Conservation (phyloP, 2,888 invertebrate species). For the Acleris laterana region DNA sequence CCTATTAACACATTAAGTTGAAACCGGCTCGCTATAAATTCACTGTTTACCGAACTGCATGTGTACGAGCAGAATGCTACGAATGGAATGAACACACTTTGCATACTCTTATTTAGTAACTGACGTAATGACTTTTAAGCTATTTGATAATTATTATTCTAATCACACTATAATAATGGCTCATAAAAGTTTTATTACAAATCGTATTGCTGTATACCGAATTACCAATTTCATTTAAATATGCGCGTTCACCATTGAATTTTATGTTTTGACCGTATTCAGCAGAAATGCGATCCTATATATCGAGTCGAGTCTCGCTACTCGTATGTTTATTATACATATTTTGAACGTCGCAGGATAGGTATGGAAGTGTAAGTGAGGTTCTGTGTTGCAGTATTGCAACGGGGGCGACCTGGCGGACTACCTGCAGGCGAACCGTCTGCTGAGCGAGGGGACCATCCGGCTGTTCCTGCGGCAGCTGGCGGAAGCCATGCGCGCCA, state of each 20-base stretch:
- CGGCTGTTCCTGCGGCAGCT: slow-evolving; percentile 97
- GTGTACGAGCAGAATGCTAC: slow-evolving; percentile 30
- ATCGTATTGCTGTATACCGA: no score
- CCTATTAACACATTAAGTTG: slow-evolving; percentile 1
- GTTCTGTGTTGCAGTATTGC: slow-evolving; percentile 89
- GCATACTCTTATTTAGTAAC: slow-evolving; percentile 42
- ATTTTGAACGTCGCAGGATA: no score
- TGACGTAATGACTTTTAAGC: slow-evolving; percentile 43
- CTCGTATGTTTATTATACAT: no score
- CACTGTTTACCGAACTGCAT: slow-evolving; percentile 9
- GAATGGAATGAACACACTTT: slow-evolving; percentile 45
- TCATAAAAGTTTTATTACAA: slow-evolving; percentile 34
- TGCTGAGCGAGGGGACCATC: slow-evolving; percentile 98
- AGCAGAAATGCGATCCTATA: slow-evolving; percentile 25
- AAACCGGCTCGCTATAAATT: background rate
- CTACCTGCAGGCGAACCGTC: slow-evolving; percentile 96
- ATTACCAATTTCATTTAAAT: no score
- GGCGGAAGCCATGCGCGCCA: slow-evolving; percentile 98
- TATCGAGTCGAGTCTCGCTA: slow-evolving; percentile 8
- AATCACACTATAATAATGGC: slow-evolving; percentile 36
- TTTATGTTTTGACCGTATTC: slow-evolving; percentile 16
- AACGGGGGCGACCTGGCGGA: slow-evolving; percentile 99
- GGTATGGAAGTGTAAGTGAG: background rate
- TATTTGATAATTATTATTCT: slow-evolving; percentile 46
- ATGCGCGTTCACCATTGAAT: slow-evolving; percentile 13